Conservation (phyloP, 2,113 vertebrate species). For the Penelope pileata region DNA sequence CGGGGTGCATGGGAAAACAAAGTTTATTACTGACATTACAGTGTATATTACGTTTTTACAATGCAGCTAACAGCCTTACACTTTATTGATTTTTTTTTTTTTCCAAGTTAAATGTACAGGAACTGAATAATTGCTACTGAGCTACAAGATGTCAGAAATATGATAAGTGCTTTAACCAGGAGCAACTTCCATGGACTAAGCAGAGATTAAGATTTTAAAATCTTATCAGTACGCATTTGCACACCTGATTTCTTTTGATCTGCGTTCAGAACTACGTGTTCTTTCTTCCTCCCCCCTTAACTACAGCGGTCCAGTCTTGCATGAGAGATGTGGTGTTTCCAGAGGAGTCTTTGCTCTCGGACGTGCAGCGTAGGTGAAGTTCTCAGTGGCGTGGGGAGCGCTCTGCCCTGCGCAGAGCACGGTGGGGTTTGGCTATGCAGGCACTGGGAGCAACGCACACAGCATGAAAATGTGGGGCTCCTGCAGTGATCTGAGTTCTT, state of each 20-base stretch:
- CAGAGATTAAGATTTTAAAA: background rate
- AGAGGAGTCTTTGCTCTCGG: background rate
- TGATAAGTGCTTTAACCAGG: conserved; percentile 29
- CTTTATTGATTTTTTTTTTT: conserved; percentile 33
- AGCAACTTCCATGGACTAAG: conserved; percentile 33
- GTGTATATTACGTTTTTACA: conserved; percentile 57
- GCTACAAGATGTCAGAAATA: conserved; percentile 62
- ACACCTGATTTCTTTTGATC: conserved; percentile 17
- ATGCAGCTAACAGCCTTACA: conserved; percentile 67
- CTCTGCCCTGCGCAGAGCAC: background rate
- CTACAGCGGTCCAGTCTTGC: background rate
- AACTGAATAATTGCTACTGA: conserved; percentile 61
- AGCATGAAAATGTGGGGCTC: background rate
- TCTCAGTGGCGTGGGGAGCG: fast-evolving
- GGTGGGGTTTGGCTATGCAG: background rate
- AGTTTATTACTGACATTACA: conserved; percentile 75
- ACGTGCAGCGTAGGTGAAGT: background rate
- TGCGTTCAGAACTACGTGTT: background rate
- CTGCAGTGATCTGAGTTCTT: background rate
- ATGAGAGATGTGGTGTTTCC: background rate
- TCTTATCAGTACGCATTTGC: background rate
- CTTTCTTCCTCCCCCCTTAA: background rate
- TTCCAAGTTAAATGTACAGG: conserved; percentile 67
- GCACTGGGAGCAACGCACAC: background rate
- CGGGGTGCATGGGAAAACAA: conserved; percentile 57